A percentile compares a stretch with the other conserved stretches of the same genome.
Conservation (phyloP, 1,140 invertebrate species). For the Danaus plexippus region DNA sequence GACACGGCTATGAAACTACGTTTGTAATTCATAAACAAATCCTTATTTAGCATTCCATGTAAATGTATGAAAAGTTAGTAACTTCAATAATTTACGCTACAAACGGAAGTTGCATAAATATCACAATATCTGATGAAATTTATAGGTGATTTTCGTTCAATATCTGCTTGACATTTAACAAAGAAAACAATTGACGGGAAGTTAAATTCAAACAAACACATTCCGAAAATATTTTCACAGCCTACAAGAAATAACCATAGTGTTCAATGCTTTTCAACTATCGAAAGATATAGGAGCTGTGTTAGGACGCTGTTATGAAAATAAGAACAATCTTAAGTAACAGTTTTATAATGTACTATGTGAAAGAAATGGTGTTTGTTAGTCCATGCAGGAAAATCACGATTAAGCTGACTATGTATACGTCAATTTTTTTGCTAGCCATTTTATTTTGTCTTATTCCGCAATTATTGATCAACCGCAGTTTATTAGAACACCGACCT, state of each 20-base stretch:
- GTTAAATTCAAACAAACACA: conserved; percentile 9
- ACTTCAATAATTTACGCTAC: not conserved
- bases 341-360: conserved; percentile 28
- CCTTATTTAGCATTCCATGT: not conserved
- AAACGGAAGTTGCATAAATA: not conserved
- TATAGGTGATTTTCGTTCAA: no score
- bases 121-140: no score
- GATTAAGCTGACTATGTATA: conserved; percentile 25
- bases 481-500: conserved; percentile 4
- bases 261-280: no score
- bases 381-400: conserved; percentile 31
- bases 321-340: conserved; percentile 15
- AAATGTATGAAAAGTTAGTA: not conserved
- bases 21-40: conserved; percentile 23
- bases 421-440: conserved; percentile 15
- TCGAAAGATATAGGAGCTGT: no score
- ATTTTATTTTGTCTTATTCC: conserved; percentile 27
- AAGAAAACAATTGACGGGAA: conserved; percentile 10
- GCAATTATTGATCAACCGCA: conserved; percentile 16
- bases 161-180: not conserved
- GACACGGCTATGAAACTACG: conserved; percentile 15
- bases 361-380: conserved; percentile 46
- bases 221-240: conserved; percentile 16
- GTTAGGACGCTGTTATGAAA: conserved; percentile 18
- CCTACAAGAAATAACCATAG: conserved; percentile 17